Evolutionary conservation across 2,113 vertebrate species (phyloP).

Genomic region (Syrrhaptes paradoxus): DNA sequence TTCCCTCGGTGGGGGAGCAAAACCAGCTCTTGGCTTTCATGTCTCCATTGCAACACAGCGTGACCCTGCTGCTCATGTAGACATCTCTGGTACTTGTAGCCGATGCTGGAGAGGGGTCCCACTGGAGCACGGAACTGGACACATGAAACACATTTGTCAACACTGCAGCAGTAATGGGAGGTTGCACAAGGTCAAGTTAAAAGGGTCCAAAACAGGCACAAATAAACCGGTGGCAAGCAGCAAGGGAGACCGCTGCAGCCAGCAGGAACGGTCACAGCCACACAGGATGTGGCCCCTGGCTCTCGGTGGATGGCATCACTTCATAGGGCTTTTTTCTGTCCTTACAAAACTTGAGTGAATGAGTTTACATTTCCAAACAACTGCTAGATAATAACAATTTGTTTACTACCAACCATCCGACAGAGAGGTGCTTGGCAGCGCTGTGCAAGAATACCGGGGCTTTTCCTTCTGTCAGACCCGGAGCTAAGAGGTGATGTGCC

Average conservation of each 20-base stretch:
- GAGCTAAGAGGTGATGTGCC: neutral
- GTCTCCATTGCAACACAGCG: accelerated
- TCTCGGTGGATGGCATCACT: neutral
- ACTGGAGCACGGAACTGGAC: neutral
- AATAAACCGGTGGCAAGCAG: neutral
- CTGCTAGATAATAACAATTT: constrained; percentile 20
- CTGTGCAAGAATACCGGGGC: neutral
- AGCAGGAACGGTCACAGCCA: accelerated
- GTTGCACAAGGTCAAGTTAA: neutral
- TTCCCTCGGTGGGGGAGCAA: neutral
- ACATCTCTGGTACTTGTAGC: accelerated
- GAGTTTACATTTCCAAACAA: neutral
- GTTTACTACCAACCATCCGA: constrained; percentile 18
- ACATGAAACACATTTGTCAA: neutral
- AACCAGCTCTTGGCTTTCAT: neutral
- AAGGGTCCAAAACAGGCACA: neutral
- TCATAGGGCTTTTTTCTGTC: neutral
- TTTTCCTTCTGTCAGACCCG: constrained; percentile 18
- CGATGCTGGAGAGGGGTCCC: neutral
- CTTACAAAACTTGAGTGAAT: neutral
- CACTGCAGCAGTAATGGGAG: neutral
- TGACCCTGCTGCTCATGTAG: neutral
- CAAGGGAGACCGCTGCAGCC: neutral
- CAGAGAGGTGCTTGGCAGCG: neutral
- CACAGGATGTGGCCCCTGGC: neutral